Evolutionary conservation across 1,140 invertebrate species (phyloP).

Genomic region (Drosophila bocqueti): DNA sequence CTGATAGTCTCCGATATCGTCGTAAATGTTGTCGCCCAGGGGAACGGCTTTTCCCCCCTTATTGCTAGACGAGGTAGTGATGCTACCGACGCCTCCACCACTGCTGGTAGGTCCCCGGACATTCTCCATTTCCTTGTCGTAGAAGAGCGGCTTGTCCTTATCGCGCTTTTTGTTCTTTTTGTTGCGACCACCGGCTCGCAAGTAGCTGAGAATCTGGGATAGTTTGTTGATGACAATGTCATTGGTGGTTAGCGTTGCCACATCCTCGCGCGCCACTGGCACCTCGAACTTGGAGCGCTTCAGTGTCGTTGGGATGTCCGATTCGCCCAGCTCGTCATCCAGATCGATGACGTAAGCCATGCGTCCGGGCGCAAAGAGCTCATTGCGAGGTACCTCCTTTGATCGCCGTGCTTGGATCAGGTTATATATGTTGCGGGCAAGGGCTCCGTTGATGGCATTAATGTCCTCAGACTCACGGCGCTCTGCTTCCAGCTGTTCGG

Average conservation of each 20-base stretch:
- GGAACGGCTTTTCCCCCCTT: constrained; percentile 25
- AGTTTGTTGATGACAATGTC: constrained; percentile 99
- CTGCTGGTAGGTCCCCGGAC: constrained; percentile 22
- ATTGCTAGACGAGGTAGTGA: constrained; percentile 56
- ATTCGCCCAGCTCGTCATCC: constrained; percentile 91
- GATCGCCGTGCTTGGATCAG: constrained; percentile 88
- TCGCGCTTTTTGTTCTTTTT: constrained; percentile 91
- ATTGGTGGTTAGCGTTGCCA: constrained; percentile 94
- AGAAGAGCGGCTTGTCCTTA: constrained; percentile 83
- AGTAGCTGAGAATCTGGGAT: constrained; percentile 97
- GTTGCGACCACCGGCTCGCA: constrained; percentile 91
- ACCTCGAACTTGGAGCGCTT: constrained; percentile 98
- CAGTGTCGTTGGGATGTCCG: constrained; percentile 98
- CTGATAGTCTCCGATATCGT: constrained; percentile 96
- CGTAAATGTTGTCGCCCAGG: constrained; percentile 95
- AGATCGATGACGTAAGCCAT: constrained; percentile 99
- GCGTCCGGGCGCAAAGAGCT: constrained; percentile 97
- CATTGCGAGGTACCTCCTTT: constrained; percentile 93
- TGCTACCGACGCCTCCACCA: neutral
- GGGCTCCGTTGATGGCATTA: constrained; percentile 92
- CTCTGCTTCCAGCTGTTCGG: constrained; percentile 86
- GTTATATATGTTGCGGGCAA: constrained; percentile 91
- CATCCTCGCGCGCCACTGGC: constrained; percentile 88
- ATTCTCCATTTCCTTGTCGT: constrained; percentile 78
- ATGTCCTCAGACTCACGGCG: constrained; percentile 87